These are phyloP conservation scores for Pemphredon lugubris DNA, from an alignment of 2,888 invertebrate species.

Conservation along the genomic window DNA sequence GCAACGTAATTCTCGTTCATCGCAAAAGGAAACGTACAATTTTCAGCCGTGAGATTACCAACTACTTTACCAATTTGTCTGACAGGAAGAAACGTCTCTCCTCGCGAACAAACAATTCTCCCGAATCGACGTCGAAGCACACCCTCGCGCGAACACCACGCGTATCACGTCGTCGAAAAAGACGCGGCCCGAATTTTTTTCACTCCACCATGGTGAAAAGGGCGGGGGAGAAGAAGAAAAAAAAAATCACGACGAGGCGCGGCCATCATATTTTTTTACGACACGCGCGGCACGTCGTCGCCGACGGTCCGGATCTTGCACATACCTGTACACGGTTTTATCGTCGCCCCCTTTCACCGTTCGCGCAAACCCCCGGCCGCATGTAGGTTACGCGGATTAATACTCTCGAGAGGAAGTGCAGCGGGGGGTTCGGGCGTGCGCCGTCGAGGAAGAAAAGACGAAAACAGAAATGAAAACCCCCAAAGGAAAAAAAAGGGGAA, in stretches of 20 bases:
- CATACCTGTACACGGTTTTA: conserved; percentile 30
- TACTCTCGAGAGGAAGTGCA: conserved; percentile 40
- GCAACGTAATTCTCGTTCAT: too few relatives aligned
- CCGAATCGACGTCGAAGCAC: neutral
- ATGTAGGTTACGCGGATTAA: conserved; percentile 61
- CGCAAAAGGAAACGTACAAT: neutral
- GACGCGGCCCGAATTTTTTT: conserved; percentile 10
- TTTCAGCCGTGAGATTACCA: too few relatives aligned
- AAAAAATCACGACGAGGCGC: conserved; percentile 21
- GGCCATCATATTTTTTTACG: conserved; percentile 46
- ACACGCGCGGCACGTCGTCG: conserved; percentile 26
- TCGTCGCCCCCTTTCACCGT: conserved; percentile 50
- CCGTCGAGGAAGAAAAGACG: conserved; percentile 21
- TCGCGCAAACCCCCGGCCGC: conserved; percentile 19
- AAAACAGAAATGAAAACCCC: conserved; percentile 9
- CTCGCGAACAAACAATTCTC: neutral
- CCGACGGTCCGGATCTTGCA: conserved; percentile 25
- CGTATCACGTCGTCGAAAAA: neutral
- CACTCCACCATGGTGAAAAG: too few relatives aligned
- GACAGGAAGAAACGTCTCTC: too few relatives aligned
- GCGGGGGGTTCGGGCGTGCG: conserved; percentile 18
- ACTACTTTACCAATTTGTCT: too few relatives aligned
- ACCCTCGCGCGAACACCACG: conserved; percentile 9
- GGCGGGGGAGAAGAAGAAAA: neutral
- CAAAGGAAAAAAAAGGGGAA: conserved; percentile 39